Conservation (phyloP, 2,797 vertebrate genomes). For the Cirrhinus molitorella region DNA sequence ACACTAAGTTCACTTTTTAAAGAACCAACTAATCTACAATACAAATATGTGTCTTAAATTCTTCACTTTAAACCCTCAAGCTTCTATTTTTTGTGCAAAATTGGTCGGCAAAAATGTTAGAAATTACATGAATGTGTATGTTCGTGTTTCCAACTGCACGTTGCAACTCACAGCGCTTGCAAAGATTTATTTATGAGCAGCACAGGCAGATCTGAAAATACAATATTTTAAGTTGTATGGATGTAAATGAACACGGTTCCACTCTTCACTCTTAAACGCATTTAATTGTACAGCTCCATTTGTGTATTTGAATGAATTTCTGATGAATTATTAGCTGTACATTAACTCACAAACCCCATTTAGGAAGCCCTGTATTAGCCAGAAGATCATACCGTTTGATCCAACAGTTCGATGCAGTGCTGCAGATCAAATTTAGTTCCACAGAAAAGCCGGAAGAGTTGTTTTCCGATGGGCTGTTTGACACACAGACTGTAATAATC, state of each 20-base stretch:
- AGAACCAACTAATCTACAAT: no score
- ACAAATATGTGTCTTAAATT: no score
- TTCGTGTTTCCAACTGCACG: no score
- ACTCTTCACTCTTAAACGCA: no score
- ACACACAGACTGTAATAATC: constrained; percentile 84
- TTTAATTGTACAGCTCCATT: neutral
- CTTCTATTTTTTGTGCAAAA: no score
- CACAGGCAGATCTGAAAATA: neutral
- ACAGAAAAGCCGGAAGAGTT: constrained; percentile 85
- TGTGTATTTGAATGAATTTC: neutral
- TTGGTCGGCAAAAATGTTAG: no score
- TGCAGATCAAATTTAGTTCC: constrained; percentile 74
- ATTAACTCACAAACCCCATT: neutral
- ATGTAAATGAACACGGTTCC: no score
- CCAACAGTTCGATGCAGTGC: constrained; percentile 75
- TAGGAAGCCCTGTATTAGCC: neutral
- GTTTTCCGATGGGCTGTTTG: constrained; percentile 83
- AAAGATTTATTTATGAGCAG: neutral
- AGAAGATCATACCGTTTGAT: constrained; percentile 77
- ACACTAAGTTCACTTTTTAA: no score
- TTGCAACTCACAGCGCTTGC: no score
- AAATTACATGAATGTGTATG: no score
- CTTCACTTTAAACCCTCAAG: no score
- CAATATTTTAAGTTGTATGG: neutral
- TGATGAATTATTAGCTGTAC: neutral